A percentile compares a stretch with the other conserved stretches of the same genome.
phyloP scores from a whole-genome alignment of 2,888 invertebrate genomes.

The Apoda limacodes region DNA sequence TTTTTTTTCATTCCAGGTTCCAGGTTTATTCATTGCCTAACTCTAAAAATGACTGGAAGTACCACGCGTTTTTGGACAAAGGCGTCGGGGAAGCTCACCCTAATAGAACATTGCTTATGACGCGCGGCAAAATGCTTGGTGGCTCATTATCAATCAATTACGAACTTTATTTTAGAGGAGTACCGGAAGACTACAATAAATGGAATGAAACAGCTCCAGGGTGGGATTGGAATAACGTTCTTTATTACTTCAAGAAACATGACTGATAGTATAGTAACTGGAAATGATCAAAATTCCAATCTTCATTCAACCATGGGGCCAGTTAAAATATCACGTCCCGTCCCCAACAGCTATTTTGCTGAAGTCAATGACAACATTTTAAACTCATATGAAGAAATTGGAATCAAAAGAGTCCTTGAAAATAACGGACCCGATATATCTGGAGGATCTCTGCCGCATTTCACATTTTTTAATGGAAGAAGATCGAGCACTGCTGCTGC shows the following conservation, averaged over 20 bases:
- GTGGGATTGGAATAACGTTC: constrained; percentile 27
- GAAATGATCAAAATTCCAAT: constrained; percentile 19
- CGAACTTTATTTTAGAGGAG: constrained; percentile 28
- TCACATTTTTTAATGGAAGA: constrained; percentile 35
- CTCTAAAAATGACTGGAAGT: constrained; percentile 28
- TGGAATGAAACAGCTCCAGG: constrained; percentile 27
- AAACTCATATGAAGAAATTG: constrained; percentile 26
- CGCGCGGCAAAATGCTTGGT: constrained; percentile 30
- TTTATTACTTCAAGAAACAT: constrained; percentile 29
- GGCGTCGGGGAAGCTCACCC: constrained; percentile 24
- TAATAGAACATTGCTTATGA: constrained; percentile 21
- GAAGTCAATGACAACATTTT: constrained; percentile 22
- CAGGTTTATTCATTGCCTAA: constrained; percentile 27
- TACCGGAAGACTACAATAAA: constrained; percentile 27
- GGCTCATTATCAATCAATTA: constrained; percentile 29
- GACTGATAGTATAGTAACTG: constrained; percentile 24
- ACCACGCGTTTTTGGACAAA: constrained; percentile 23
- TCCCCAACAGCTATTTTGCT: constrained; percentile 22
- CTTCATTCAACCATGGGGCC: constrained; percentile 30
- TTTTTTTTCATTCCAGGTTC: constrained; percentile 27
- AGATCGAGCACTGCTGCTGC: constrained; percentile 51
- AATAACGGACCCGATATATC: constrained; percentile 25
- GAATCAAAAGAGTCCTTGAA: constrained; percentile 26
- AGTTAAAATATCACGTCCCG: constrained; percentile 26
- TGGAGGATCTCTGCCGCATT: constrained; percentile 27